phyloP scores from a whole-genome alignment of 1,140 invertebrate genomes.

The Drosophila grimshawi region DNA sequence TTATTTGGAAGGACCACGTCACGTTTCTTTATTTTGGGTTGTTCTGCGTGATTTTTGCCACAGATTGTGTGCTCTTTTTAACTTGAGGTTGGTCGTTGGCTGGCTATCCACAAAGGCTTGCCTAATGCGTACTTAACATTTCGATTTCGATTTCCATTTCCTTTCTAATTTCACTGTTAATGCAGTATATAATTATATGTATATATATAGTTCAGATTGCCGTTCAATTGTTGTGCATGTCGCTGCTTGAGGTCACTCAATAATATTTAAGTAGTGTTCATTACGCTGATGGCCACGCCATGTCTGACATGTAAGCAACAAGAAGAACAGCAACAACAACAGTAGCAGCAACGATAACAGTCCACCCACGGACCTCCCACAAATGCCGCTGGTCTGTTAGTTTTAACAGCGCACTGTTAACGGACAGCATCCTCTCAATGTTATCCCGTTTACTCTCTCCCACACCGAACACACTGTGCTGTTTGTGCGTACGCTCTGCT shows the following conservation, averaged over 20 bases:
- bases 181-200: constrained; percentile 8
- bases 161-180: constrained; percentile 14
- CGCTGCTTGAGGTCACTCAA: constrained; percentile 27
- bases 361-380: background rate
- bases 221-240: constrained; percentile 33
- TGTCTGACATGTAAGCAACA: constrained; percentile 18
- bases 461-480: constrained; percentile 13
- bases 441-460: constrained; percentile 13
- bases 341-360: background rate
- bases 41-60: background rate
- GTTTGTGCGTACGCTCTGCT: constrained; percentile 16
- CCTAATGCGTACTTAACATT: constrained; percentile 36
- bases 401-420: constrained; percentile 50
- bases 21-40: constrained; percentile 10
- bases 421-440: constrained; percentile 14
- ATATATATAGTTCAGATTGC: constrained; percentile 20
- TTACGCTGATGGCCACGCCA: constrained; percentile 26
- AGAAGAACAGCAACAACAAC: background rate
- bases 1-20: constrained; percentile 9
- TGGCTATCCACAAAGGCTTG: constrained; percentile 3
- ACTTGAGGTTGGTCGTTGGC: background rate
- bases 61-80: constrained; percentile 16
- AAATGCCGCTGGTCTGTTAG: background rate
- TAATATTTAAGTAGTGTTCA: constrained; percentile 36
- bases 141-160: constrained; percentile 5